phyloP scores from a whole-genome alignment of 2,888 invertebrate species.

The Tethea ocularis region DNA sequence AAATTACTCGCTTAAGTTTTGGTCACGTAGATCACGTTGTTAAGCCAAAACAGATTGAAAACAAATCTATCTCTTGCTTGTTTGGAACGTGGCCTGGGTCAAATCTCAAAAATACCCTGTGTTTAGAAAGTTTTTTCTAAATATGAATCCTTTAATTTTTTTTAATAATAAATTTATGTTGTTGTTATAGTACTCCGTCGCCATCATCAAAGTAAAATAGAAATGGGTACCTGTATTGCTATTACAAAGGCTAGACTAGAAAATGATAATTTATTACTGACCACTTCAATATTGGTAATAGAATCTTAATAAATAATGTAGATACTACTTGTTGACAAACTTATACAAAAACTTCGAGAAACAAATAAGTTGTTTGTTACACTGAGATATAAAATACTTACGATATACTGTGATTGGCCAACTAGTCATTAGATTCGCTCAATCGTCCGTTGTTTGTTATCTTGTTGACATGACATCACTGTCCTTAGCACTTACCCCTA shows the following conservation, averaged over 20 bases:
- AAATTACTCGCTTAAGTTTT: slow-evolving; percentile 39
- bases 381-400: not conserved
- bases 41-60: no score
- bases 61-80: not conserved
- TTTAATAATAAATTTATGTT: no score
- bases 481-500: not conserved
- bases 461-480: slow-evolving; percentile 2
- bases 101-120: no score
- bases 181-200: no score
- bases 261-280: no score
- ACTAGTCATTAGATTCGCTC: not conserved
- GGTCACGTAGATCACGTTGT: slow-evolving; percentile 31
- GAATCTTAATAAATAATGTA: not conserved
- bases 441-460: not conserved
- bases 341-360: not conserved
- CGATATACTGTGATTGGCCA: not conserved
- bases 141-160: no score
- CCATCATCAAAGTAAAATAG: no score
- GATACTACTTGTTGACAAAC: not conserved
- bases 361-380: not conserved
- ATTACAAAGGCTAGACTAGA: no score
- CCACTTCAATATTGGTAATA: not conserved
- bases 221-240: not conserved
- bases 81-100: not conserved
- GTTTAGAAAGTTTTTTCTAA: no score